Evolutionary conservation across 1,140 invertebrate genomes (phyloP).

Genomic region (Propsilocerus akamusi): DNA sequence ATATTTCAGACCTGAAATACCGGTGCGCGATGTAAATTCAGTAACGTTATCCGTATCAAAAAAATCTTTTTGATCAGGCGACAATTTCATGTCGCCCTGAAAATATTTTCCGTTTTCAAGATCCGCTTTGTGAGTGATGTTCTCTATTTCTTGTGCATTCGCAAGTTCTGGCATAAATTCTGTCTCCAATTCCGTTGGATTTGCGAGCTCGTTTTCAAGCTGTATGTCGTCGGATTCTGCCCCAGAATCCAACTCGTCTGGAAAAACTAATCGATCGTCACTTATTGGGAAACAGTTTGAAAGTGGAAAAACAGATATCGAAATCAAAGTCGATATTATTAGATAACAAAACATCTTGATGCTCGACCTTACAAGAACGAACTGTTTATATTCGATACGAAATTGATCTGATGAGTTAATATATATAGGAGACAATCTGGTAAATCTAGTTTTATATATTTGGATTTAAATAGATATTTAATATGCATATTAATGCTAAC

Average conservation of each 20-base stretch:
- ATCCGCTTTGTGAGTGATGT: too few relatives aligned
- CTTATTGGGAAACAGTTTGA: too few relatives aligned
- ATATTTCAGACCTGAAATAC: slow-evolving; percentile 1
- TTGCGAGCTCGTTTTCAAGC: not conserved
- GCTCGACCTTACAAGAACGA: too few relatives aligned
- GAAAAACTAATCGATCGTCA: not conserved
- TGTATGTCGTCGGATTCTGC: not conserved
- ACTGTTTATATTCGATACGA: too few relatives aligned
- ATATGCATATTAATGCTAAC: too few relatives aligned
- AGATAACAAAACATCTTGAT: too few relatives aligned
- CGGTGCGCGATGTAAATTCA: not conserved
- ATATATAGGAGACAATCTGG: too few relatives aligned
- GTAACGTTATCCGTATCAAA: not conserved
- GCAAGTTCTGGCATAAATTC: not conserved
- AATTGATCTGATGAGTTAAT: too few relatives aligned
- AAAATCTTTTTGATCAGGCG: not conserved
- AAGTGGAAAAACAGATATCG: too few relatives aligned
- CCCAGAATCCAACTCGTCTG: not conserved
- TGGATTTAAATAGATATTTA: too few relatives aligned
- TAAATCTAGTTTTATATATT: too few relatives aligned
- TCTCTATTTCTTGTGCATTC: not conserved
- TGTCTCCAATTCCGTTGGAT: not conserved
- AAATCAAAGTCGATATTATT: too few relatives aligned
- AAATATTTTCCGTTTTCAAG: not conserved
- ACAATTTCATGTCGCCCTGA: slow-evolving; percentile 5